Conservation (phyloP, 2,888 invertebrate species). For the Anaspis maculata region DNA sequence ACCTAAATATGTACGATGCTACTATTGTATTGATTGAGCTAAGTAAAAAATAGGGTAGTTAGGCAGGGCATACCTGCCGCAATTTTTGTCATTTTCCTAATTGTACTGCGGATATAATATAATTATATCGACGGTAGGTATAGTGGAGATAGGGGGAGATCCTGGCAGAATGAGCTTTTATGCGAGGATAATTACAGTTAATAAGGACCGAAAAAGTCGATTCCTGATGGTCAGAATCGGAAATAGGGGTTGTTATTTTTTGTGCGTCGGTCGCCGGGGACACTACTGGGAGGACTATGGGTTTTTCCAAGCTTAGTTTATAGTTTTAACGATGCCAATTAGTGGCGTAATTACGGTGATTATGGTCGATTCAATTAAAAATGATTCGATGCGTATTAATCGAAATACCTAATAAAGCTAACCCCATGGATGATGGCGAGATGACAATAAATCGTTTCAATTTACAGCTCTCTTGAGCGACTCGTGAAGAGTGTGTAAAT, state of each 20-base stretch:
- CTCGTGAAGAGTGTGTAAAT: conserved; percentile 32
- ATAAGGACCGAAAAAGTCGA: conserved; percentile 32
- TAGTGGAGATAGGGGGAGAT: conserved; percentile 15
- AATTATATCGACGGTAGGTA: too few relatives aligned
- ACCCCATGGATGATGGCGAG: conserved; percentile 26
- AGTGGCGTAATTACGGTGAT: conserved; percentile 29
- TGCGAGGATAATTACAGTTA: conserved; percentile 31
- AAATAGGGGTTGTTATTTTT: too few relatives aligned
- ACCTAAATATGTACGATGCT: conserved; percentile 4
- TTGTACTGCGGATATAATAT: conserved; percentile 6
- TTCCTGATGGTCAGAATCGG: conserved; percentile 32
- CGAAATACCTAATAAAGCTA: conserved; percentile 29
- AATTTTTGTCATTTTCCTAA: conserved; percentile 14
- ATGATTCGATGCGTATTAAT: conserved; percentile 29
- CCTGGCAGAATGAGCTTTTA: conserved; percentile 12
- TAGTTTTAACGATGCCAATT: conserved; percentile 33
- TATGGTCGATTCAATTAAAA: conserved; percentile 32
- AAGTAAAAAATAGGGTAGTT: conserved; percentile 9
- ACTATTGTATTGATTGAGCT: conserved; percentile 9
- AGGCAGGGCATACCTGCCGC: conserved; percentile 1
- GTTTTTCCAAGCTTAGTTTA: too few relatives aligned
- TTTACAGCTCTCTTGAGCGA: conserved; percentile 30
- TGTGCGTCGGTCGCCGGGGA: too few relatives aligned
- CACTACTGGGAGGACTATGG: too few relatives aligned
- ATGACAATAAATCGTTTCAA: conserved; percentile 37